A percentile compares a stretch with the other conserved stretches of the same genome.
Conservation (phyloP, 1,140 invertebrate genomes). For the Aphaenogaster ashmeadi region DNA sequence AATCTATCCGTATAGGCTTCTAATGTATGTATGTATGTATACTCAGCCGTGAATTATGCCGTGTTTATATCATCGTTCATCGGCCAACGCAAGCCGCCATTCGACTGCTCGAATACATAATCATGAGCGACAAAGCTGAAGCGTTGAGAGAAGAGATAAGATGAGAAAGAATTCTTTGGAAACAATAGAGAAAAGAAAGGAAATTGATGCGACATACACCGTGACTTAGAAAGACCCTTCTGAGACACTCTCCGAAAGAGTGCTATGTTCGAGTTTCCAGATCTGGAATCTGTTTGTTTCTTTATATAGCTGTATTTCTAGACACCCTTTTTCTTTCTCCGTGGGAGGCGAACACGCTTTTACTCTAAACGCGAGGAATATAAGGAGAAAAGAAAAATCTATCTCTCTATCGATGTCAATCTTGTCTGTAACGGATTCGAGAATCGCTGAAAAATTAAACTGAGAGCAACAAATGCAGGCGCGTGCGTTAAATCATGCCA, state of each 20-base stretch:
- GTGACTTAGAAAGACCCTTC: neutral
- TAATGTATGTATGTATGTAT: neutral
- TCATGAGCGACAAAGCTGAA: neutral
- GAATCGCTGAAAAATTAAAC: neutral
- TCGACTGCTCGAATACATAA: conserved; percentile 1
- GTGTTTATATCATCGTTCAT: neutral
- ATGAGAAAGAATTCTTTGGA: neutral
- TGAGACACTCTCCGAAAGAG: neutral
- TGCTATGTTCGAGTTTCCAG: neutral
- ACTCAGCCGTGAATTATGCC: neutral
- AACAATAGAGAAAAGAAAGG: neutral
- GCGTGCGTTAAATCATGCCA: conserved; percentile 5
- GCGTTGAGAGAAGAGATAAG: neutral
- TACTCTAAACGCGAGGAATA: neutral
- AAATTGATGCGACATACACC: neutral
- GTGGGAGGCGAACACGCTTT: neutral
- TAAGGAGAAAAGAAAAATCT: neutral
- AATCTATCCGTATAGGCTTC: conserved; percentile 1
- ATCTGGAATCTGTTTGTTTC: conserved; percentile 12
- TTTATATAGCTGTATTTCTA: neutral
- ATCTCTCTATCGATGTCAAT: neutral
- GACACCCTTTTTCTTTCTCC: neutral
- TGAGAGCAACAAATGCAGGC: neutral
- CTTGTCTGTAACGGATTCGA: neutral
- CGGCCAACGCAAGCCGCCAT: neutral